Percentiles rank a stretch among this genome's conserved stretches.
Evolutionary conservation across 2,888 invertebrate genomes (phyloP).

Genomic region (Dascillus cervinus): DNA sequence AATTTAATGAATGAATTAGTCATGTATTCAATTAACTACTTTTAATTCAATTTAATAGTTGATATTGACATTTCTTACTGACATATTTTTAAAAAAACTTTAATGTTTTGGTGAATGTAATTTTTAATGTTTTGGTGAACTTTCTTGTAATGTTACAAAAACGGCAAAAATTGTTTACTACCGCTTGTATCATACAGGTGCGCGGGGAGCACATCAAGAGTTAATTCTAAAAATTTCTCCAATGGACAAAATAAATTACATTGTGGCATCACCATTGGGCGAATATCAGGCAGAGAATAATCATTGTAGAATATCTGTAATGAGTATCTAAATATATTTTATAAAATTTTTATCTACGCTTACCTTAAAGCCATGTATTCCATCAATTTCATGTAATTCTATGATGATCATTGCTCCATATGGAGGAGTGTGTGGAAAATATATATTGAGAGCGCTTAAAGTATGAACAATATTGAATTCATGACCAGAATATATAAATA

Average conservation of each 20-base stretch:
- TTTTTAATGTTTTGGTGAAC: no score
- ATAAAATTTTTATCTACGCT: no score
- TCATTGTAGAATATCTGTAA: conserved; percentile 13
- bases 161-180: no score
- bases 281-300: conserved; percentile 1
- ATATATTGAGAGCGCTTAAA: conserved; percentile 41
- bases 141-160: no score
- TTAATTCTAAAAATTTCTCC: neutral
- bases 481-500: conserved; percentile 43
- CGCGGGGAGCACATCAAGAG: neutral
- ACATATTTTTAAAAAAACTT: no score
- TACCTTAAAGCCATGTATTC: conserved; percentile 27
- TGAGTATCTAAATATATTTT: conserved; percentile 2
- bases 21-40: no score
- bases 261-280: conserved; percentile 5
- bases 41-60: no score
- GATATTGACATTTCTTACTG: no score
- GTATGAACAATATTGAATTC: conserved; percentile 47
- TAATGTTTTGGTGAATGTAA: no score
- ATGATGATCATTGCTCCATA: conserved; percentile 26
- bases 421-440: conserved; percentile 32
- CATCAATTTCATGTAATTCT: conserved; percentile 26
- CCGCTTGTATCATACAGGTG: no score
- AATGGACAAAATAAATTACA: neutral
- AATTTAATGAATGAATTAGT: no score